These are phyloP conservation scores for Merops nubicus DNA, from an alignment of 2,113 vertebrate genomes.

Conservation along the genomic window DNA sequence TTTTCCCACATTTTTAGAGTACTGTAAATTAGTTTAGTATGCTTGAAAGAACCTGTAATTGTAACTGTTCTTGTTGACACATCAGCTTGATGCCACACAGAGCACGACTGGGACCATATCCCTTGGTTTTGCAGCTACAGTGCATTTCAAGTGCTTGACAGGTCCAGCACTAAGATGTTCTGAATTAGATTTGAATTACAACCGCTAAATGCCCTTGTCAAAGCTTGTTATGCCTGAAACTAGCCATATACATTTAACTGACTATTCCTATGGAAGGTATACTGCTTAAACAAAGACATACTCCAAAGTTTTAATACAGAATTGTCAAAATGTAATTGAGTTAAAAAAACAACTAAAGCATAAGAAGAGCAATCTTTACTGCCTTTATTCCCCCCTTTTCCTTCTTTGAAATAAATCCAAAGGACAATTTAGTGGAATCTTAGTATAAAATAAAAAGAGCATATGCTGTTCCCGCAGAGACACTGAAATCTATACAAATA, in stretches of 20 bases:
- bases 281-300: constrained; percentile 93
- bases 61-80: constrained; percentile 90
- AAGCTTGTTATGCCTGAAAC: constrained; percentile 94
- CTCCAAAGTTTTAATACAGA: constrained; percentile 87
- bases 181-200: constrained; percentile 99
- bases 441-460: constrained; percentile 60
- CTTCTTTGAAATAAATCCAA: constrained; percentile 82
- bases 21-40: constrained; percentile 88
- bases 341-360: constrained; percentile 83
- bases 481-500: constrained; percentile 18
- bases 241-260: constrained; percentile 88
- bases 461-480: constrained; percentile 42
- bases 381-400: constrained; percentile 40
- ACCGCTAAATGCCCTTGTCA: constrained; percentile 99
- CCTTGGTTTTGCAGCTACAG: constrained; percentile 82
- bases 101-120: constrained; percentile 84
- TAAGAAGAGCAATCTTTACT: constrained; percentile 76
- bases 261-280: constrained; percentile 85
- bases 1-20: constrained; percentile 80
- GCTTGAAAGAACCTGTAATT: constrained; percentile 88
- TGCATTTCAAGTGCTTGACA: constrained; percentile 95
- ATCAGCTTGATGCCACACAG: constrained; percentile 91
- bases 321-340: constrained; percentile 91
- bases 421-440: constrained; percentile 74
- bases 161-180: constrained; percentile 99